phyloP scores from a whole-genome alignment of 2,888 invertebrate species.

The Hedychridium roseum region DNA sequence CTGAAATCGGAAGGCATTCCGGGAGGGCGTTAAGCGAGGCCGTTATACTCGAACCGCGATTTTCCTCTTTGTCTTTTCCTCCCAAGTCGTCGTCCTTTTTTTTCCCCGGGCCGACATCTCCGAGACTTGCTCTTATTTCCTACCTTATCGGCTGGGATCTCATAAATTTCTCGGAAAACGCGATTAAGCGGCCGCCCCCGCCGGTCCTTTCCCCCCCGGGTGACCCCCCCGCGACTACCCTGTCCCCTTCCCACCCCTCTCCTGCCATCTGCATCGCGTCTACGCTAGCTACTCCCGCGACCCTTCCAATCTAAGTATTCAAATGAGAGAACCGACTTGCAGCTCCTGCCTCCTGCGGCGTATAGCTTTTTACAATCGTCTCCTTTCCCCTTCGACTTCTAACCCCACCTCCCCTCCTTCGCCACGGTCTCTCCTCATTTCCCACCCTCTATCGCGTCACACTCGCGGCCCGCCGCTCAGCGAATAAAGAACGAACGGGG shows the following conservation, averaged over 20 bases:
- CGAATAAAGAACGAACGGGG: constrained; percentile 1
- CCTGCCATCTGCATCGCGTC: constrained; percentile 13
- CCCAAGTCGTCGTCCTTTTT: constrained; percentile 6
- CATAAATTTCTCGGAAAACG: constrained; percentile 62
- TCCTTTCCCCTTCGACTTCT: constrained; percentile 22
- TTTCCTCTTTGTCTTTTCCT: constrained; percentile 10
- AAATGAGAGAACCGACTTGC: constrained; percentile 59
- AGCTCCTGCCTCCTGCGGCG: constrained; percentile 33
- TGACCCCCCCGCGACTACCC: constrained; percentile 12
- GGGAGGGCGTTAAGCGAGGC: constrained; percentile 29
- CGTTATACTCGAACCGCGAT: constrained; percentile 34
- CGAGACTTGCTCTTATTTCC: constrained; percentile 51
- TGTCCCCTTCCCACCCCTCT: constrained; percentile 18
- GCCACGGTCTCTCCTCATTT: constrained; percentile 4
- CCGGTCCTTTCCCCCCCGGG: constrained; percentile 18
- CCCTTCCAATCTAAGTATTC: constrained; percentile 64
- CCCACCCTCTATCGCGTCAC: constrained; percentile 23
- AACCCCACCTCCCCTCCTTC: neutral
- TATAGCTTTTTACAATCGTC: constrained; percentile 56
- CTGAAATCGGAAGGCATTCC: constrained; percentile 7
- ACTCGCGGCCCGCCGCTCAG: constrained; percentile 10
- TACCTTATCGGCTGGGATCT: constrained; percentile 59
- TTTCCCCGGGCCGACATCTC: constrained; percentile 22
- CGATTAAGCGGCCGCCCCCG: constrained; percentile 58
- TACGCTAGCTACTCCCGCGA: constrained; percentile 34